Base-by-base conservation (phyloP, 1,140 invertebrate species). In the Charaxes varanes region DNA sequence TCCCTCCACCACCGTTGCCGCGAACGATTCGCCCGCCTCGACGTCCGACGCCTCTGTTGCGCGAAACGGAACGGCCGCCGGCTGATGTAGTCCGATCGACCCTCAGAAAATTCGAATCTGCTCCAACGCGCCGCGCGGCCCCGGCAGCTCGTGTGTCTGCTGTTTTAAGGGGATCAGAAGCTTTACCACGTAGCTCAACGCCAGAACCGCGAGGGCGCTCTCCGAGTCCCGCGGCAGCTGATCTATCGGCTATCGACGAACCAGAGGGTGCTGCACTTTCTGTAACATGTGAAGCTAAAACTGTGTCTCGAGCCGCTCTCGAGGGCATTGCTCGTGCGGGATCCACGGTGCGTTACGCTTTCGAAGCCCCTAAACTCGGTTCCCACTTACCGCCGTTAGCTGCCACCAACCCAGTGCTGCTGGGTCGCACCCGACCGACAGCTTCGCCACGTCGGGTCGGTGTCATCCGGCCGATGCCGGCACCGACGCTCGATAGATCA, bases 1-100 rank as follows among this genome's bases (percentile, higher is more conserved):
- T n/a, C n/a, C 66, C 65, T 1, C 60, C 66, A 19, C 91, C 93
- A 23, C 90, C 88, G 1, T 92, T 93, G 46, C 86, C 93, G 13
- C 58, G 60, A 7, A 11, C 51, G 10, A 53, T 72, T 46, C 48
- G 73, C 16, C 85, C 85, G 10, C 90, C 91, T 6, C 90, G 90
- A 46, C 84, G 90, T 10, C 85, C 91, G 11, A 85, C 87, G 31
- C 90, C 91, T 1, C 77, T 93, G n/a, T 85, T 93, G 36, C 90
- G 90, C 41, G 92, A 94, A 23, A 90, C 89, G 0, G 94, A 95
- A 50, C 86, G 94, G 10, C 94, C 94, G 1, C 93, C 93, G 2
- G 90, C 91, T 1, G 94, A 95, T 86, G 88, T 94, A 27, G 94
- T 96, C 21, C 93, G 93, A 60, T 92, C 93, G 26, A 91, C 92